These are phyloP conservation scores for Plestiodon gilberti DNA, from an alignment of 2,113 vertebrate species.

Conservation along the genomic window DNA sequence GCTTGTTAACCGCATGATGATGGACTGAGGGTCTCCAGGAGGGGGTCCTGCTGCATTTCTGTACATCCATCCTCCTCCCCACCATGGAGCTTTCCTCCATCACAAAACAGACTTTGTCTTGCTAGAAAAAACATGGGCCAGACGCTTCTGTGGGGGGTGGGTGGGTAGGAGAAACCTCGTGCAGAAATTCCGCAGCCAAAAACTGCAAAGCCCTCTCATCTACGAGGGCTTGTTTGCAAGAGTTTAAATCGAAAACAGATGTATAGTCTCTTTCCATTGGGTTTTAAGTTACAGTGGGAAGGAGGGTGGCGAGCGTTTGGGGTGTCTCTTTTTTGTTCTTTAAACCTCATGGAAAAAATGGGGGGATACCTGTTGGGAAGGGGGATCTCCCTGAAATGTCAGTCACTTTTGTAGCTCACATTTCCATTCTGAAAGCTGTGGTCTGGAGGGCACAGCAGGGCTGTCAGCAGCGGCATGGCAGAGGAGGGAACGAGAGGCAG, in stretches of 20 bases:
- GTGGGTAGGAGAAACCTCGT: background rate
- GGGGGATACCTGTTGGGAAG: background rate
- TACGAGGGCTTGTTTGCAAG: conserved; percentile 15
- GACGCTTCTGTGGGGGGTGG: background rate
- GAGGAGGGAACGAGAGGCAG: background rate
- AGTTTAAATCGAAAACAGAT: conserved; percentile 41
- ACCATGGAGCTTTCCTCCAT: background rate
- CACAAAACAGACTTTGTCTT: conserved; percentile 43
- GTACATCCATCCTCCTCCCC: background rate
- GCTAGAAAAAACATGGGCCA: conserved; percentile 27
- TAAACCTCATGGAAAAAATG: background rate
- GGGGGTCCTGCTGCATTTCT: no score
- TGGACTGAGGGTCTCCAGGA: background rate
- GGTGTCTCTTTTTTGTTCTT: background rate
- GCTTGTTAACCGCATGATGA: background rate
- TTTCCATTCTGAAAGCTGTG: background rate
- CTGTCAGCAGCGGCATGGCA: background rate
- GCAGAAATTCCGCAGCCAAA: conserved; percentile 28
- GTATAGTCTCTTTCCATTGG: conserved; percentile 26
- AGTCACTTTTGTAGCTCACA: background rate
- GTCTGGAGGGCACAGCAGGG: background rate
- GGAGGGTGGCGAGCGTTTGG: background rate
- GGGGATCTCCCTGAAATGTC: background rate
- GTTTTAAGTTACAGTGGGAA: conserved; percentile 41
- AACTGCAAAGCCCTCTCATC: conserved; percentile 9